A percentile compares a stretch with the other conserved stretches of the same genome.
phyloP scores from a whole-genome alignment of 2,797 vertebrate species.

The Danionella dracula region DNA sequence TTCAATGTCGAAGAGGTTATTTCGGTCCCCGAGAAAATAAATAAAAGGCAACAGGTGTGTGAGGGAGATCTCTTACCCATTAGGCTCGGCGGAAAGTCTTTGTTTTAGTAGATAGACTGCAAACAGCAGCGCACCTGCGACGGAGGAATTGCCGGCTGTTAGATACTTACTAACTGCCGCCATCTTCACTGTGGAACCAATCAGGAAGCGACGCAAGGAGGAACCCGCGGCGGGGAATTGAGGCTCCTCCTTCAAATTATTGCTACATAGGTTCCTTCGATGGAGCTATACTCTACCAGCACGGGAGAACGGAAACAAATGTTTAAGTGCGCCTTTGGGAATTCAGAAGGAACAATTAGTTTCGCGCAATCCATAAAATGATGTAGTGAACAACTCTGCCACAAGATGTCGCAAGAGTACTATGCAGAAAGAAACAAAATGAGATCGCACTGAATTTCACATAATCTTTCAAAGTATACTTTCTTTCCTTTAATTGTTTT shows the following conservation, averaged over 20 bases:
- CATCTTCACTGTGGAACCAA: constrained; percentile 27
- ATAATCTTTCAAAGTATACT: too few relatives aligned
- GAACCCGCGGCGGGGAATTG: background rate
- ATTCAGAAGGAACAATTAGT: too few relatives aligned
- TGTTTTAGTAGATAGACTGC: constrained; percentile 64
- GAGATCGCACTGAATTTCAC: too few relatives aligned
- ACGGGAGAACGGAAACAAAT: too few relatives aligned
- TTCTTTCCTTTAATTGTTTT: too few relatives aligned
- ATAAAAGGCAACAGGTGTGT: background rate
- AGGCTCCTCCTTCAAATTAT: background rate
- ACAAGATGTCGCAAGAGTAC: background rate
- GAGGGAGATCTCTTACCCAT: constrained; percentile 52
- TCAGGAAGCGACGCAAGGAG: constrained; percentile 22
- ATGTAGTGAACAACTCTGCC: constrained; percentile 40
- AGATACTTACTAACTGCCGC: constrained; percentile 79
- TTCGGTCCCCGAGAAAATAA: background rate
- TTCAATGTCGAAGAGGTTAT: constrained; percentile 26
- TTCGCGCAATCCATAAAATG: background rate
- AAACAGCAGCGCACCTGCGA: constrained; percentile 67
- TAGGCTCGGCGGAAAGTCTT: constrained; percentile 54
- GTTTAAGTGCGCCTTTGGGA: too few relatives aligned
- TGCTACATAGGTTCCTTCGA: too few relatives aligned
- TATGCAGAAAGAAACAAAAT: too few relatives aligned
- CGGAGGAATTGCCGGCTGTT: constrained; percentile 69
- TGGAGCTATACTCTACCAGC: too few relatives aligned